Percentiles rank a stretch among this genome's conserved stretches.
Conservation (phyloP, 2,888 invertebrate genomes). For the Pseudoips prasinana region DNA sequence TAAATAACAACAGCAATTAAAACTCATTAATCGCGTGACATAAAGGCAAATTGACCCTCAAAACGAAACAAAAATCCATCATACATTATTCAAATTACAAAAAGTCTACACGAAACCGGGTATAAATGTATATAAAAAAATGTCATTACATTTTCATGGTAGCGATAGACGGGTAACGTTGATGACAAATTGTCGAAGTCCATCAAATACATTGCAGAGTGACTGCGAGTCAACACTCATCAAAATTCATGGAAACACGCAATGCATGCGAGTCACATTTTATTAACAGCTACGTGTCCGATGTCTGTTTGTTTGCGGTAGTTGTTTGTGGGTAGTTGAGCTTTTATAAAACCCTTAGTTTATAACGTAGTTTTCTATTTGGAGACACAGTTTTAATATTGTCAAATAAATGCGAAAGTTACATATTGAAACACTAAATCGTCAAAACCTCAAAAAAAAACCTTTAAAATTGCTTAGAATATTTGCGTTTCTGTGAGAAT, state of each 20-base stretch:
- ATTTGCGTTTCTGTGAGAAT: too few relatives aligned
- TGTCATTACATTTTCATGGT: slow-evolving; percentile 27
- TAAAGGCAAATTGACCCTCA: slow-evolving; percentile 27
- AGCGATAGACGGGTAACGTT: slow-evolving; percentile 21
- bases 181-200: slow-evolving; percentile 29
- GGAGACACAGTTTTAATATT: background rate
- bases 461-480: too few relatives aligned
- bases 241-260: slow-evolving; percentile 45
- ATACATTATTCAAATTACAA: slow-evolving; percentile 1
- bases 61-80: slow-evolving; percentile 29
- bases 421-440: background rate
- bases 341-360: too few relatives aligned
- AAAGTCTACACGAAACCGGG: slow-evolving; percentile 13
- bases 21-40: slow-evolving; percentile 9
- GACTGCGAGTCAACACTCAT: slow-evolving; percentile 41
- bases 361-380: too few relatives aligned
- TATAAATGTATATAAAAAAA: slow-evolving; percentile 10
- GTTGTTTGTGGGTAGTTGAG: background rate
- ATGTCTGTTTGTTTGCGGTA: slow-evolving; percentile 11
- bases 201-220: slow-evolving; percentile 30
- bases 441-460: background rate
- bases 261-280: slow-evolving; percentile 25
- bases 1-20: slow-evolving; percentile 18
- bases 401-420: background rate
- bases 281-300: slow-evolving; percentile 13